Conservation (phyloP, 2,797 vertebrate species). For the Coracias cyanogaster region DNA sequence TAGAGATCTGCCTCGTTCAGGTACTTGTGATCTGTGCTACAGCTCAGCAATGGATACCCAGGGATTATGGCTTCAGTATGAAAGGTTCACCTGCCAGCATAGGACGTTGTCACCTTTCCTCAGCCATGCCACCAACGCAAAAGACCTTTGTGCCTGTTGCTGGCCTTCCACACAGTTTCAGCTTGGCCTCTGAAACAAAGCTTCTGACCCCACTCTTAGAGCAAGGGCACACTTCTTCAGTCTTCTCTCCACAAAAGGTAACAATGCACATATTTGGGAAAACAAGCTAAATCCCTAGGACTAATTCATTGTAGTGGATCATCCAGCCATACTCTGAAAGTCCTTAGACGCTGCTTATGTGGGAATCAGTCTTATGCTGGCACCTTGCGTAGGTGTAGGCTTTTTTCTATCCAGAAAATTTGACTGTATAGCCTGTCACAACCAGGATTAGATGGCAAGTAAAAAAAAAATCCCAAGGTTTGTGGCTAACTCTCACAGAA, state of each 20-base stretch:
- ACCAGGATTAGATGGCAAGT: not conserved
- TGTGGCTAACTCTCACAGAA: not conserved
- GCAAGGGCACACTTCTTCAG: not conserved
- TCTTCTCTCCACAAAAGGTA: not conserved
- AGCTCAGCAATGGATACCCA: not conserved
- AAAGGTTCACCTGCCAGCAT: not conserved
- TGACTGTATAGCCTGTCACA: not conserved
- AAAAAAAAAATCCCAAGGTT: not conserved
- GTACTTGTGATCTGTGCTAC: not conserved
- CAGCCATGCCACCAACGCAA: not conserved
- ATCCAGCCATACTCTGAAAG: not conserved
- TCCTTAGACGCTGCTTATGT: not conserved
- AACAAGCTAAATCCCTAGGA: not conserved
- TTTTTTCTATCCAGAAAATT: not conserved
- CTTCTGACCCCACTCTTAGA: not conserved
- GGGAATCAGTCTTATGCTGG: rapidly evolving
- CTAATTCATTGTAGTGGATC: not conserved
- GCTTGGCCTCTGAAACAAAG: not conserved
- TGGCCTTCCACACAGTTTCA: not conserved
- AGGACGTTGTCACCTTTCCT: not conserved
- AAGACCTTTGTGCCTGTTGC: rapidly evolving
- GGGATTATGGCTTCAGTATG: not conserved
- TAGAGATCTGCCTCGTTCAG: not conserved
- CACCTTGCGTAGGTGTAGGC: not conserved
- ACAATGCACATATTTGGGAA: not conserved